These are phyloP conservation scores for Saguinus imperator DNA, from an alignment of 2,113 vertebrate species.

Conservation along the genomic window DNA sequence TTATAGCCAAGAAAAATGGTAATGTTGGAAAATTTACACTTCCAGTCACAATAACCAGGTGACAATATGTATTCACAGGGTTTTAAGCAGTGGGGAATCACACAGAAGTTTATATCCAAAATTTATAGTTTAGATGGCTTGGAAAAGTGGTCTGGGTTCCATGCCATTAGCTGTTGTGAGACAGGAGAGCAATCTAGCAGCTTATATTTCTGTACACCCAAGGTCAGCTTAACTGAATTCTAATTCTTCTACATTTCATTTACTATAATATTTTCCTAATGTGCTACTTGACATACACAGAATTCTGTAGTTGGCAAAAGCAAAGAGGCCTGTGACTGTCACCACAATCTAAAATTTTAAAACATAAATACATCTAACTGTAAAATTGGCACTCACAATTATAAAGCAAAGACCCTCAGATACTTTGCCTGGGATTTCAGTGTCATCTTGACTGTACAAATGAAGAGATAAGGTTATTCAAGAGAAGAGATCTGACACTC, in stretches of 20 bases:
- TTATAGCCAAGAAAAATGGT: background rate
- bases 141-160: background rate
- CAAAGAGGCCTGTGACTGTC: background rate
- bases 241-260: background rate
- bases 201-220: background rate
- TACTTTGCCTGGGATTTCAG: background rate
- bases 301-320: background rate
- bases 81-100: background rate
- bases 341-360: background rate
- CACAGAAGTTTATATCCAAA: background rate
- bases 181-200: background rate
- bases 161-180: background rate
- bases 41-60: background rate
- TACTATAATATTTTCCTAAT: slow-evolving; percentile 21
- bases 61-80: background rate
- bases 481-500: background rate
- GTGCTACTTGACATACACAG: background rate
- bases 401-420: background rate
- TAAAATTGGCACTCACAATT: background rate
- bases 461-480: background rate
- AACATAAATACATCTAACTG: background rate
- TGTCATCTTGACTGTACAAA: background rate
- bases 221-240: background rate
- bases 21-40: background rate
- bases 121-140: background rate